Evolutionary conservation across 2,797 vertebrate species (phyloP).

Genomic region (Gallirallus australis): DNA sequence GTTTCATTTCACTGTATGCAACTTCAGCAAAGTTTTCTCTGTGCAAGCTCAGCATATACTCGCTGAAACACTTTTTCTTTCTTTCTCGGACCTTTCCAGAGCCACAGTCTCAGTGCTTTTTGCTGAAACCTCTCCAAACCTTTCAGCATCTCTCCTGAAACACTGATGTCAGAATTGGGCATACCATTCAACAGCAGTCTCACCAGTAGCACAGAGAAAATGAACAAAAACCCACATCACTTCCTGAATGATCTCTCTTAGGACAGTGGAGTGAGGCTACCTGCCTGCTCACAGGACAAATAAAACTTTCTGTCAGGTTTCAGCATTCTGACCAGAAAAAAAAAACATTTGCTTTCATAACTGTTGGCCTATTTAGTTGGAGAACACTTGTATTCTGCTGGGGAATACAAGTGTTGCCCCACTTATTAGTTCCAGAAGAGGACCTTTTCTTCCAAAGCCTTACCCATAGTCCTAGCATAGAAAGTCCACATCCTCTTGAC

Average conservation of each 20-base stretch:
- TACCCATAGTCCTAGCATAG: not conserved
- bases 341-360: not conserved
- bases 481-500: not conserved
- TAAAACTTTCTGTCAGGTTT: not conserved
- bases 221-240: rapidly evolving
- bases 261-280: not conserved
- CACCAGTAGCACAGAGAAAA: not conserved
- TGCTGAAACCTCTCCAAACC: not conserved
- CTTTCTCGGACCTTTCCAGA: not conserved
- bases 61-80: not conserved
- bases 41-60: not conserved
- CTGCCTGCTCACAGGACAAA: not conserved
- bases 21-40: not conserved
- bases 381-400: no score
- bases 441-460: not conserved
- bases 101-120: not conserved
- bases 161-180: not conserved
- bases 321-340: not conserved
- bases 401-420: no score
- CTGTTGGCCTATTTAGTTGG: not conserved
- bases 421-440: not conserved
- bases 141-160: not conserved
- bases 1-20: not conserved
- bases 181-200: not conserved
- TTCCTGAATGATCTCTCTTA: not conserved